Evolutionary conservation across 1,140 invertebrate genomes (phyloP), one percentile per base, ranked within the genome.

Genomic region (Euglossa dilemma): DNA sequence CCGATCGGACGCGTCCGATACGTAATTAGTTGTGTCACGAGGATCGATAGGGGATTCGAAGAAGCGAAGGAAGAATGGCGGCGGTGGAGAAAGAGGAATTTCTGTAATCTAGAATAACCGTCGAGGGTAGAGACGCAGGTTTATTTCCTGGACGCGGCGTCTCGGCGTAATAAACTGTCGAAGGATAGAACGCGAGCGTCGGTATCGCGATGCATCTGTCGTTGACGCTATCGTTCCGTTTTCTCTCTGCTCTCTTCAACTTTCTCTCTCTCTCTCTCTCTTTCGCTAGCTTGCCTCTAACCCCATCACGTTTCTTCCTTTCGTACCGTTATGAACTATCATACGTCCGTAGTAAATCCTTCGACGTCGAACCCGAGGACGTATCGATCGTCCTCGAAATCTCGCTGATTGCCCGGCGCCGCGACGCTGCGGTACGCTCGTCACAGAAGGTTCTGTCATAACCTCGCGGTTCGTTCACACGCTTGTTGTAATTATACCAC

Each of bases 161-260:
- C 36, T 16, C 77, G 77, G 16, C 43, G 64, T 59, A 79, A 79
- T 70, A 79, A 79, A 36, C 54, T 20, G 50, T 20, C 74, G 56
- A 73, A 54, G 54, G 43, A 36, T 64, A 67, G 74, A 87, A 83
- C 56, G 59, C 57, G 66, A 80, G 20, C 70, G 75, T 84, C 63
- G 72, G 74, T 85, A 87, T 87, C 85, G 70, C 83, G 71, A 85
- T 87, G 81, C 79, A 87, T 88, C 85, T 87, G 87, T 82, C 74
- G 83, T 69, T 85, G 74, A 87, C 78, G 59, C 78, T 81, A 52
- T 80, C 64, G 52, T 84, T 72, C 59, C 80, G 45, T 54, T 63
- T 67, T 47, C 78, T 75, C 47, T 56, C 43, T 28, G 12, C n/a
- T 84, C 63, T 20, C 74, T 86, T 80, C 78, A n/a, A n/a, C 67